Conservation (phyloP, 2,113 vertebrate species). For the rat (Rattus norvegicus) region GRCr8 NC_086031.1:58843501-58844000, state of each 20-base stretch:
- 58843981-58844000: background rate
- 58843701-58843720: background rate
- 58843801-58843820: background rate
- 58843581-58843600: background rate
- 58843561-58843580: background rate
- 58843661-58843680: background rate
- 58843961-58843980: background rate
- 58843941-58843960: background rate
- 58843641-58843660: background rate
- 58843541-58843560: background rate
- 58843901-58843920: background rate
- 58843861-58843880: background rate
- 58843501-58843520: constrained; percentile 42
- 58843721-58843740: background rate
- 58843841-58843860: background rate
- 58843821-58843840: constrained; percentile 36
- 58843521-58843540: background rate
- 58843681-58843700: background rate
- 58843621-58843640: background rate
- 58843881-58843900: background rate
- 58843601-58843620: background rate
- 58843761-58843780: background rate
- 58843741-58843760: background rate
- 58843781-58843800: constrained; percentile 22
- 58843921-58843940: background rate